Base-by-base conservation (phyloP, 2,113 vertebrate genomes). In the Clarias batrachus region DNA sequence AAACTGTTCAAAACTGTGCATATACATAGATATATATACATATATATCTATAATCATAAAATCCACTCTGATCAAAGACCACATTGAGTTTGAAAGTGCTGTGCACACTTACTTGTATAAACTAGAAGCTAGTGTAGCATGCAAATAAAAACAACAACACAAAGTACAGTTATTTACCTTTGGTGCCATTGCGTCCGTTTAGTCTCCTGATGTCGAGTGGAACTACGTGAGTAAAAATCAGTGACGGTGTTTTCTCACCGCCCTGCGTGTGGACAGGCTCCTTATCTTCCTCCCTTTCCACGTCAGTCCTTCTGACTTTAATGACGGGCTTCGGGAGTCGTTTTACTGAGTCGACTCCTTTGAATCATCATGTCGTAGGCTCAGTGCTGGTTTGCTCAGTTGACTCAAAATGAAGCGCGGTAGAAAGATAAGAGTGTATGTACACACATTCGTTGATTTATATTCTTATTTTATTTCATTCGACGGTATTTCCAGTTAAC, bases 101-200 rank as follows among this genome's bases (percentile, higher is more conserved):
- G 27, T 25, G 48, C 48, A 73, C 19, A 56, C 8, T 8, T 1
- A 62, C 12, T 8, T 52, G 10, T 37, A n/a, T 1, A 10, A 27
- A 56, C 23, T 54, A 2, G 8, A 41, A 74, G 14, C 68, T 60
- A 25, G 25, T 65, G 76, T 68, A 81, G 4, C 27, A 48, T 21
- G 73, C 60, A 65, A 16, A 11, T 66, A 13, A 37, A 65, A 23
- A 60, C 33, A 21, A 4, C 1, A 6, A 33, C 27, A 81, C 9
- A 65, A 65, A 37, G 12, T 4, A 30, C 4, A 68, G 21, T n/a
- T 3, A 25, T 88, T 78, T 86, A 91, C 90, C 88, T 91, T 73
- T 82, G 85, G 37, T 25, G 87, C 89, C 90, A 91, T 91, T 85
- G 73, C 9, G 87, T 77, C 62, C 23, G 52, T 79, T 85, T 84